phyloP scores from a whole-genome alignment of 2,113 vertebrate genomes.

The Syngnathus typhle region DNA sequence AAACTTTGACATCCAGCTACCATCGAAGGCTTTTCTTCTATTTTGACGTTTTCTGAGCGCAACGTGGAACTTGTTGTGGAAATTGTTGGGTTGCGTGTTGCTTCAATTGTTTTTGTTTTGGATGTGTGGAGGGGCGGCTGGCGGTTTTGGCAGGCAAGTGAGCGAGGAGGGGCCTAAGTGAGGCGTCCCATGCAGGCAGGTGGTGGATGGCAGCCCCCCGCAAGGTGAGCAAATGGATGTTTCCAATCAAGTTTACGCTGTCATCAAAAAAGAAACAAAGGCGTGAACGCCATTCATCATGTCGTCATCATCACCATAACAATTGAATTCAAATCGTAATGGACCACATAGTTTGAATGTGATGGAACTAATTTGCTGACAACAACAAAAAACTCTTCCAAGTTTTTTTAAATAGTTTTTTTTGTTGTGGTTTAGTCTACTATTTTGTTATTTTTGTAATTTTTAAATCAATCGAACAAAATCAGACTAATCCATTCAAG shows the following conservation, averaged over 20 bases:
- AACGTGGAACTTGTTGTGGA: neutral
- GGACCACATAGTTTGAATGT: too few species aligned
- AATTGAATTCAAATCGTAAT: too few species aligned
- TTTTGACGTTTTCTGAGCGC: neutral
- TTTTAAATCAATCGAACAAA: too few species aligned
- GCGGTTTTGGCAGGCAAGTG: neutral
- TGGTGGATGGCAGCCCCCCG: conserved; percentile 45
- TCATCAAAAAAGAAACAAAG: neutral
- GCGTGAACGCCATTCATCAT: too few species aligned
- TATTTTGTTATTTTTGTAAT: too few species aligned
- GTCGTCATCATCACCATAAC: too few species aligned
- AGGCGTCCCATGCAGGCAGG: conserved; percentile 43
- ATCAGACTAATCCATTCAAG: too few species aligned
- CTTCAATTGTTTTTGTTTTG: neutral
- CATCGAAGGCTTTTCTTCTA: neutral
- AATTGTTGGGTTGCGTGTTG: neutral
- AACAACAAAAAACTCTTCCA: too few species aligned
- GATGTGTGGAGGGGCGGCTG: neutral
- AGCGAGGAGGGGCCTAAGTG: conserved; percentile 21
- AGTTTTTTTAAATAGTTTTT: too few species aligned
- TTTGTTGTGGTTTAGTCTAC: too few species aligned
- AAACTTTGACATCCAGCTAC: neutral
- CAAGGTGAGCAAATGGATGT: conserved; percentile 35
- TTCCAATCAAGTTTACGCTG: neutral
- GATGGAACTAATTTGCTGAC: too few species aligned